phyloP scores from a whole-genome alignment of 2,888 invertebrate genomes.

The Ditula angustiorana region DNA sequence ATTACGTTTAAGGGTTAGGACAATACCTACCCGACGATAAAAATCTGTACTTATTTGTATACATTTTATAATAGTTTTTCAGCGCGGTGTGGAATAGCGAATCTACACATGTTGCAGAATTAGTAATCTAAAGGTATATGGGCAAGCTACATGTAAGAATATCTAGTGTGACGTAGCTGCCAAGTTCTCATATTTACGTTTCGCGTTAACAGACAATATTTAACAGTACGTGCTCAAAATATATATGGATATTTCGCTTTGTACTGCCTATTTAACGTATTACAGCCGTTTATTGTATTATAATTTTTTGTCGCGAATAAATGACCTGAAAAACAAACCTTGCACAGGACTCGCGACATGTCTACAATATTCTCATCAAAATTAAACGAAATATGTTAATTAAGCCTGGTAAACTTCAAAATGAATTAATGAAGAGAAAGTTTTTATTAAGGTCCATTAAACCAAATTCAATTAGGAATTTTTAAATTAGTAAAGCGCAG shows the following conservation, averaged over 20 bases:
- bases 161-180: slow-evolving; percentile 69
- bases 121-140: slow-evolving; percentile 11
- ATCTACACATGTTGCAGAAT: slow-evolving; percentile 1
- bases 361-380: neutral
- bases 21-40: too few species aligned
- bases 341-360: neutral
- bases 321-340: neutral
- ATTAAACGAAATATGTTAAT: slow-evolving; percentile 11
- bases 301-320: neutral
- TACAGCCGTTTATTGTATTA: neutral
- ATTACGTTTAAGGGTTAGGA: too few species aligned
- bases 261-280: neutral
- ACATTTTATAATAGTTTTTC: too few species aligned
- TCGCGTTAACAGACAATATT: slow-evolving; percentile 67
- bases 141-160: neutral
- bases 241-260: neutral
- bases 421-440: slow-evolving; percentile 24
- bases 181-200: slow-evolving; percentile 74
- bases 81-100: neutral
- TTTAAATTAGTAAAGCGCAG: neutral
- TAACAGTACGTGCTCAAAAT: slow-evolving; percentile 47
- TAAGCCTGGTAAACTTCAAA: slow-evolving; percentile 1
- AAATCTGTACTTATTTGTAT: neutral
- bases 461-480: slow-evolving; percentile 14
- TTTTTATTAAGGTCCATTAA: slow-evolving; percentile 21